phyloP scores from a whole-genome alignment of 2,888 invertebrate species.

The Drosophila subquinaria region DNA sequence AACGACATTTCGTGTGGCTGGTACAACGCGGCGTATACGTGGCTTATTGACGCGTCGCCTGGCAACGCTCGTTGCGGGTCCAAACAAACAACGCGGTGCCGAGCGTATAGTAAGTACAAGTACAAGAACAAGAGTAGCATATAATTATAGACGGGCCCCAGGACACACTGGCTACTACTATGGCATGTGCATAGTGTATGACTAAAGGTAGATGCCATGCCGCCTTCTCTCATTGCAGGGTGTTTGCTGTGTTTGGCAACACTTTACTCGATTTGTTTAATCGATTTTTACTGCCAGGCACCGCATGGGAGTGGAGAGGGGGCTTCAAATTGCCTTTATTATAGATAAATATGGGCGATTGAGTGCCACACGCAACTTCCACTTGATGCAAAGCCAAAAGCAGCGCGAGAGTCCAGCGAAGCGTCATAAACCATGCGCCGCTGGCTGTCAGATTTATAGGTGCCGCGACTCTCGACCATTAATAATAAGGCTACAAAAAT shows the following conservation, averaged over 20 bases:
- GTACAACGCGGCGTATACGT: constrained; percentile 60
- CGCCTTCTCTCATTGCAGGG: background rate
- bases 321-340: constrained; percentile 75
- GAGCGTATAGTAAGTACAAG: constrained; percentile 43
- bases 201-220: constrained; percentile 4
- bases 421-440: constrained; percentile 74
- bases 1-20: constrained; percentile 44
- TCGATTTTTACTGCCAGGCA: constrained; percentile 74
- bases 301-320: constrained; percentile 3
- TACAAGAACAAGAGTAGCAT: constrained; percentile 37
- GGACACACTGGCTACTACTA: constrained; percentile 26
- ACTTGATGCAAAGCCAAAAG: constrained; percentile 29
- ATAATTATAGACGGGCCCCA: constrained; percentile 70
- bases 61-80: constrained; percentile 61
- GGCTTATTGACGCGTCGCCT: constrained; percentile 74
- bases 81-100: constrained; percentile 70
- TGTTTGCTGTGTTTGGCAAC: constrained; percentile 52
- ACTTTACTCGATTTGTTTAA: constrained; percentile 81
- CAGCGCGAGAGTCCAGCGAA: constrained; percentile 48
- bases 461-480: constrained; percentile 53
- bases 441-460: constrained; percentile 71
- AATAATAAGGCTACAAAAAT: constrained; percentile 55
- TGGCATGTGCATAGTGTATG: constrained; percentile 39
- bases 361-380: constrained; percentile 71
- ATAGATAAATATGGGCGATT: constrained; percentile 77